A percentile compares a stretch with the other conserved stretches of the same genome.
phyloP scores from a whole-genome alignment of 2,888 invertebrate species.

The Heteromurus nitidus region DNA sequence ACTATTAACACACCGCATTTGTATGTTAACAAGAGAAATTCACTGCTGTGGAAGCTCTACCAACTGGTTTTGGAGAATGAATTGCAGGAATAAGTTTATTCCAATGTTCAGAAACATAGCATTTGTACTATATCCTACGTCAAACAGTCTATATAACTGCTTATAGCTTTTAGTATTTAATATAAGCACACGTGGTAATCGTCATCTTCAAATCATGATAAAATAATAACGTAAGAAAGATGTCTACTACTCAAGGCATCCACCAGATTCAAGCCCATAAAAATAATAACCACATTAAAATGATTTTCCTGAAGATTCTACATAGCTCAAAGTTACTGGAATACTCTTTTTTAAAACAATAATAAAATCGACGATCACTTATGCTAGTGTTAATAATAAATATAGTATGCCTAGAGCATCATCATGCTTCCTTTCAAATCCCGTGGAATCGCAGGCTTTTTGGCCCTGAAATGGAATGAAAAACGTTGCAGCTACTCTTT shows the following conservation, averaged over 20 bases:
- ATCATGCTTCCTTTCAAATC: slow-evolving; percentile 22
- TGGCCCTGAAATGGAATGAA: slow-evolving; percentile 44
- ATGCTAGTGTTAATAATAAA: slow-evolving; percentile 4
- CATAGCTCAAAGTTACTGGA: background rate
- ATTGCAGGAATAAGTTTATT: too few relatives aligned
- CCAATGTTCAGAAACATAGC: too few relatives aligned
- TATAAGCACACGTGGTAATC: too few relatives aligned
- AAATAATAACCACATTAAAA: too few relatives aligned
- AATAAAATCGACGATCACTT: slow-evolving; percentile 6
- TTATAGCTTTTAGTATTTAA: too few relatives aligned
- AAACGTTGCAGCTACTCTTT: slow-evolving; percentile 46
- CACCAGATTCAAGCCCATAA: too few relatives aligned
- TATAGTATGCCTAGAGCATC: background rate
- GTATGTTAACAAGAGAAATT: background rate
- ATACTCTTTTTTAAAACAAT: background rate
- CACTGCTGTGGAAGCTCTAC: slow-evolving; percentile 52
- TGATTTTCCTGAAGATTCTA: too few relatives aligned
- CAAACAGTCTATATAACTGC: too few relatives aligned
- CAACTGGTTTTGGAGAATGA: slow-evolving; percentile 45
- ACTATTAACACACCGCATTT: background rate
- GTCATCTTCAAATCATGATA: too few relatives aligned
- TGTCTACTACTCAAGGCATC: too few relatives aligned
- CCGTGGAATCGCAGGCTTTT: slow-evolving; percentile 38
- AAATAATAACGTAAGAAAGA: too few relatives aligned
- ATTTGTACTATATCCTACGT: slow-evolving; percentile 45